phyloP scores from a whole-genome alignment of 2,888 invertebrate genomes.

The Asteroscopus sphinx region DNA sequence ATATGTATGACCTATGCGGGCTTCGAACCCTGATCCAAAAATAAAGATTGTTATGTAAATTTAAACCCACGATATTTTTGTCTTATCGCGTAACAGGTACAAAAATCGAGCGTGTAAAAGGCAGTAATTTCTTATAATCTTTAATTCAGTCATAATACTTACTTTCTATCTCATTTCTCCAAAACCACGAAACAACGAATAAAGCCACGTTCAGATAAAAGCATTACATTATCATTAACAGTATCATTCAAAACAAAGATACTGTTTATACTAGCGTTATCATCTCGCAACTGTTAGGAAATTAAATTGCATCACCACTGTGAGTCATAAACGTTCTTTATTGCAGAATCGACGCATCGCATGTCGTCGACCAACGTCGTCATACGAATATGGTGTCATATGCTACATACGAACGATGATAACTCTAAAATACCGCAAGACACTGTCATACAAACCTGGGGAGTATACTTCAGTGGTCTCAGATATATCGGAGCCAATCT shows the following conservation, averaged over 20 bases:
- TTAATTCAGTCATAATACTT: no score
- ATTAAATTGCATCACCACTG: conserved; percentile 35
- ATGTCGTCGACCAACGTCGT: conserved; percentile 86
- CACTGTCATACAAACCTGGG: conserved; percentile 94
- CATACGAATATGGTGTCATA: conserved; percentile 86
- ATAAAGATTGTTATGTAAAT: conserved; percentile 7
- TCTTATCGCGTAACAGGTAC: no score
- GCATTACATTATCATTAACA: conserved; percentile 11
- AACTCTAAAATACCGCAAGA: conserved; percentile 78
- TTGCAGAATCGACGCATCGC: conserved; percentile 84
- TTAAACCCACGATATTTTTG: no score
- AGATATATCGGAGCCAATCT: conserved; percentile 93
- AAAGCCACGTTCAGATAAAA: conserved; percentile 21
- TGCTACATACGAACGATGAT: conserved; percentile 64
- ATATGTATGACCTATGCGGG: conserved; percentile 9
- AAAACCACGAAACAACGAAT: no score
- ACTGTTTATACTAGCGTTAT: conserved; percentile 33
- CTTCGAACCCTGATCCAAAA: conserved; percentile 1
- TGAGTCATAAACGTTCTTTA: conserved; percentile 44
- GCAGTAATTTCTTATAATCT: no score
- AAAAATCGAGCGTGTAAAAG: no score
- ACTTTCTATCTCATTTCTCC: conserved; percentile 9
- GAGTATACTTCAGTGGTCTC: conserved; percentile 95
- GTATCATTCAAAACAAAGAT: conserved; percentile 23
- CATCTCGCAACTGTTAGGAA: conserved; percentile 21